These are phyloP conservation scores for Phthorimaea operculella DNA, from an alignment of 1,140 invertebrate species.

Conservation along the genomic window DNA sequence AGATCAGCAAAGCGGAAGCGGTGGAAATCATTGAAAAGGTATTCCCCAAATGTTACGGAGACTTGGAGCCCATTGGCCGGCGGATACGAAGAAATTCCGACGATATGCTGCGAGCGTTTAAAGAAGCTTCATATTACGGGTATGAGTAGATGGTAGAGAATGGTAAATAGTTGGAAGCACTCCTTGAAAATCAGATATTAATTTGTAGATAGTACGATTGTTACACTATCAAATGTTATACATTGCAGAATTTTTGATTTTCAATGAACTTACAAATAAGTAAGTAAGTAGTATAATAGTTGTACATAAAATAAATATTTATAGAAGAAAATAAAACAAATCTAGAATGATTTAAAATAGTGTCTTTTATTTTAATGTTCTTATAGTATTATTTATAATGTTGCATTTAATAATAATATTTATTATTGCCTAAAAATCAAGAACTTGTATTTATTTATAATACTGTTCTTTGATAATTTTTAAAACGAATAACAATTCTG, in stretches of 20 bases:
- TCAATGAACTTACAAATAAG: constrained; percentile 15
- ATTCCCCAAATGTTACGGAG: constrained; percentile 92
- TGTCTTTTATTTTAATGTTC: constrained; percentile 51
- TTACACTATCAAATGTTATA: too few relatives aligned
- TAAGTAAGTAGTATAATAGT: constrained; percentile 18
- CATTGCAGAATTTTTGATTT: too few relatives aligned
- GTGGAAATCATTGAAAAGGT: constrained; percentile 84
- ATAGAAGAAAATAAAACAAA: constrained; percentile 34
- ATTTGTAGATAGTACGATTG: too few relatives aligned
- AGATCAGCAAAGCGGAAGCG: constrained; percentile 79
- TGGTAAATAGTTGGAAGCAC: not conserved
- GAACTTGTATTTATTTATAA: constrained; percentile 18
- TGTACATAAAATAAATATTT: constrained; percentile 2
- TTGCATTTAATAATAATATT: constrained; percentile 26
- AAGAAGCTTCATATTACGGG: constrained; percentile 82
- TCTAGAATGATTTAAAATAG: constrained; percentile 52
- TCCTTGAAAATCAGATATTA: not conserved
- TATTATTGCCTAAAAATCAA: constrained; percentile 37
- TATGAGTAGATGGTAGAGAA: constrained; percentile 69
- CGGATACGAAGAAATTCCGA: constrained; percentile 79
- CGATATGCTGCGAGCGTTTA: constrained; percentile 82
- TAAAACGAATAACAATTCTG: not conserved
- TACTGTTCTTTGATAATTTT: constrained; percentile 30
- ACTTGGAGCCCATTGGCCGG: constrained; percentile 93
- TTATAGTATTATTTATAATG: constrained; percentile 33